These are phyloP conservation scores for Macrobrachium nipponense DNA, from an alignment of 1,140 invertebrate genomes.

Conservation along the genomic window DNA sequence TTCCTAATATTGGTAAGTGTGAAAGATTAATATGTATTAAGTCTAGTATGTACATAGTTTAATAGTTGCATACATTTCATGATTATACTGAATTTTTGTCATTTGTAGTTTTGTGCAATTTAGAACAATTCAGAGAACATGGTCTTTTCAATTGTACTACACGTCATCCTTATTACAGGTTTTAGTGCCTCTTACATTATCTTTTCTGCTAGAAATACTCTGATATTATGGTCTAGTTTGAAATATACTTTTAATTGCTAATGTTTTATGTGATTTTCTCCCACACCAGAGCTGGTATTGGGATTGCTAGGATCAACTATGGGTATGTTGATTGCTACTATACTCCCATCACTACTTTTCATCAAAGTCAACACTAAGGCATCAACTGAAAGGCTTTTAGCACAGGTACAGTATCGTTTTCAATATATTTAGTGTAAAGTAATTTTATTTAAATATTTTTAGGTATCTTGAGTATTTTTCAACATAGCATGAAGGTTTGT, in stretches of 20 bases:
- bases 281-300: slow-evolving; percentile 58
- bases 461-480: background rate
- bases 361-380: slow-evolving; percentile 61
- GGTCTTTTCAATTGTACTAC: too few relatives aligned
- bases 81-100: too few relatives aligned
- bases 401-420: slow-evolving; percentile 27
- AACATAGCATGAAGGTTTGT: too few relatives aligned
- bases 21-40: background rate
- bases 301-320: slow-evolving; percentile 61
- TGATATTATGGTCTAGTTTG: background rate
- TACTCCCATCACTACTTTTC: slow-evolving; percentile 57
- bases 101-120: too few relatives aligned
- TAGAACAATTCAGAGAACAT: too few relatives aligned
- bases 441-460: background rate
- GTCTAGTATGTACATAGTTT: background rate
- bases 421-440: background rate
- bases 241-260: background rate
- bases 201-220: background rate
- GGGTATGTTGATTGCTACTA: slow-evolving; percentile 54
- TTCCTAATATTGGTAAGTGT: slow-evolving; percentile 62
- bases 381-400: slow-evolving; percentile 53
- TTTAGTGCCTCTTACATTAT: too few relatives aligned
- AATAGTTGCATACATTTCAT: too few relatives aligned
- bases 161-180: too few relatives aligned
- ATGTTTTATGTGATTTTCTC: background rate